phyloP scores from a whole-genome alignment of 2,113 vertebrate genomes.

The Chionomys nivalis region DNA sequence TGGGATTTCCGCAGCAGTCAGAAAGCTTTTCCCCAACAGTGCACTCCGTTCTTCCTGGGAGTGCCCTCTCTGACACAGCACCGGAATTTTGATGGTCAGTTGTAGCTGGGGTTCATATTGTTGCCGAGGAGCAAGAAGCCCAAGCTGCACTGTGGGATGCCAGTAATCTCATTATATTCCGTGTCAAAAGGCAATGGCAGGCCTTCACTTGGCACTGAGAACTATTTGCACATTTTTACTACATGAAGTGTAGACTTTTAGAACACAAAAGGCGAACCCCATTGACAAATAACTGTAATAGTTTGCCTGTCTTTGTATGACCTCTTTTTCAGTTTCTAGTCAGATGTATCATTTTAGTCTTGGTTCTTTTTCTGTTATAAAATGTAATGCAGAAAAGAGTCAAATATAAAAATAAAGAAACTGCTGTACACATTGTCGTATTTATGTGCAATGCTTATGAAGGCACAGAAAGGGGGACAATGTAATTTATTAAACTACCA shows the following conservation, averaged over 20 bases:
- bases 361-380: neutral
- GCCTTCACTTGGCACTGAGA: constrained; percentile 5
- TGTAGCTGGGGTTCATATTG: constrained; percentile 35
- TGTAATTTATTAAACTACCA: neutral
- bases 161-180: constrained; percentile 54
- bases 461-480: neutral
- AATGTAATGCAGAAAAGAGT: neutral
- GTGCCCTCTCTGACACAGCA: neutral
- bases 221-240: constrained; percentile 56
- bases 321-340: neutral
- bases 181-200: constrained; percentile 56
- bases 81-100: constrained; percentile 35
- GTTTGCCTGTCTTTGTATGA: constrained; percentile 1
- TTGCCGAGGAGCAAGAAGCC: constrained; percentile 49
- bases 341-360: constrained; percentile 8
- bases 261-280: constrained; percentile 70
- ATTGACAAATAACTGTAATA: constrained; percentile 26
- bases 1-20: constrained; percentile 6
- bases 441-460: neutral
- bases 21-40: neutral
- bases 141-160: neutral
- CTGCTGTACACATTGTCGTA: neutral
- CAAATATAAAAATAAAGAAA: neutral
- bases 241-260: constrained; percentile 53
- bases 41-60: neutral